Evolutionary conservation across 92 coral and sea anemone genomes (phyloP).

Genomic region (Porites cylindrica): DNA sequence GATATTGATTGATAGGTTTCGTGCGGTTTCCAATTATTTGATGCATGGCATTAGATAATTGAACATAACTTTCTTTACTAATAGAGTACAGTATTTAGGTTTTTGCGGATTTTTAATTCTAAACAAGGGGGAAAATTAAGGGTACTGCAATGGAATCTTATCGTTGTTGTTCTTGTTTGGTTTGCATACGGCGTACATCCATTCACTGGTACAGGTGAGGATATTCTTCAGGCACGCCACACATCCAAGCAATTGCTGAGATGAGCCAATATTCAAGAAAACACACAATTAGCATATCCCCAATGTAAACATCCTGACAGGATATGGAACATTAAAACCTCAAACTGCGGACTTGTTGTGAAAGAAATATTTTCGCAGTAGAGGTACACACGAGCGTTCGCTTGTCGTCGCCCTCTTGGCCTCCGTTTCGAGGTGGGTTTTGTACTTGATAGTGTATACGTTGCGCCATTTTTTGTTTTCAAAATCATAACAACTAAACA

Average conservation of each 20-base stretch:
- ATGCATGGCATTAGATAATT: neutral
- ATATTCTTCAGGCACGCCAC: neutral
- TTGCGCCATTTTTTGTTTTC: too few relatives aligned
- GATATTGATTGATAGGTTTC: slow-evolving; percentile 5
- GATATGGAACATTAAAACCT: slow-evolving; percentile 23
- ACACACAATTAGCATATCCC: slow-evolving; percentile 36
- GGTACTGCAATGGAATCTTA: neutral
- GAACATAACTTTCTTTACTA: neutral
- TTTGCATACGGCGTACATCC: neutral
- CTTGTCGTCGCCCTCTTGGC: neutral
- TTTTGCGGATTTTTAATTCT: neutral
- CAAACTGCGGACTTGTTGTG: slow-evolving; percentile 17
- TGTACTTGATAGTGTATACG: too few relatives aligned
- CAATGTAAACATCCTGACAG: slow-evolving; percentile 50
- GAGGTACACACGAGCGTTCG: neutral
- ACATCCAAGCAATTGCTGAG: neutral
- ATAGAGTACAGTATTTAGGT: neutral
- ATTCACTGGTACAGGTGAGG: slow-evolving; percentile 7
- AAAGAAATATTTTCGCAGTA: neutral
- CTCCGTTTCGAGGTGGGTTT: too few relatives aligned
- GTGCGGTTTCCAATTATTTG: neutral
- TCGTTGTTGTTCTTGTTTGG: too few relatives aligned
- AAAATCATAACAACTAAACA: too few relatives aligned
- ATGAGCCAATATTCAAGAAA: slow-evolving; percentile 29
- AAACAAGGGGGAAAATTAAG: neutral